Evolutionary conservation across 2,797 vertebrate genomes (phyloP), one percentile per base, ranked within the genome.

Genomic region (Semotilus atromaculatus): DNA sequence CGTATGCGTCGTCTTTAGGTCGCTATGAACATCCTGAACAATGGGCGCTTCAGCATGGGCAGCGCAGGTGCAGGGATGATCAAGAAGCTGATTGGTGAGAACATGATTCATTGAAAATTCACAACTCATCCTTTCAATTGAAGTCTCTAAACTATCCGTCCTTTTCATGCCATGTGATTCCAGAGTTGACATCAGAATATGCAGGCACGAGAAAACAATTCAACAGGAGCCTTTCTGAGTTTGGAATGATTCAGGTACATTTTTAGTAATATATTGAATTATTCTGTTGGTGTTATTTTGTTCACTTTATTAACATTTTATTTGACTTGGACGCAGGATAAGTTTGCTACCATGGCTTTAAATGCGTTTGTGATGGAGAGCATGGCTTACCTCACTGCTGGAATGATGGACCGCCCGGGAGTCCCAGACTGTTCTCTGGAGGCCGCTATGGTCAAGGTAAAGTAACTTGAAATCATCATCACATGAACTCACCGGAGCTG

Each of bases 341-440:
- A 99, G 92, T 98, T 99, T 91, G 95, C 96, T 0, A 0, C 96
- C 48, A 97, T 99, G 97, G 96, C 98, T n/a, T 82, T 94, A 72
- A 97, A 96, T 82, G 95, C 93, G 0, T 99, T 96, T 1, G 97
- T 98, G 55, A 99, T 99, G 97, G 98, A 99, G 93, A 99, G 98
- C 86, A 99, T 99, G 98, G 95, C 97, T n/a, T 99, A 99, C 93
- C 95, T 99, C 89, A 99, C 98, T 0, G 96, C 98, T 0, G 97
- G 97, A 0, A 97, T 99, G 97, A 96, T 99, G 96, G 98, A 99
- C 93, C 93, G 93, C 16, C 98, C 98, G 0, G 97, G 97, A 0
- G 29, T 96, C 31, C 97, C 97, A 0, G 97, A 99, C 92, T 99
- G 97, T 86, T 99, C 98, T 0, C 26, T 99, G 0, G 98, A 99